A percentile compares a stretch with the other conserved stretches of the same genome.
phyloP scores from a whole-genome alignment of 1,140 invertebrate species.

The Chironomus striatipennis region DNA sequence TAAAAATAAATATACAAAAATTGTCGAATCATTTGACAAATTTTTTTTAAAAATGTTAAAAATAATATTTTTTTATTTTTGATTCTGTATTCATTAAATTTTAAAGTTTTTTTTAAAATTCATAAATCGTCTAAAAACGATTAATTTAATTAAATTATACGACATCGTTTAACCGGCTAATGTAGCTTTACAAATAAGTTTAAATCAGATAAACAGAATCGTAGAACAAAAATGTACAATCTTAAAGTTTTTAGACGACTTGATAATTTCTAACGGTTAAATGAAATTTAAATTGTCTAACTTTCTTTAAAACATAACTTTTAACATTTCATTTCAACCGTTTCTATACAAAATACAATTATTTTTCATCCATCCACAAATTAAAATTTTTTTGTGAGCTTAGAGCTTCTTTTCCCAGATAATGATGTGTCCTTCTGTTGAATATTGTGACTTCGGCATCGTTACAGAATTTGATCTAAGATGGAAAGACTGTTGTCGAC shows the following conservation, averaged over 20 bases:
- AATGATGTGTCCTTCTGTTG: conserved; percentile 74
- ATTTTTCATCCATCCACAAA: not conserved
- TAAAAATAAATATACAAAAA: too few species aligned
- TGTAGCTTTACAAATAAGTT: too few species aligned
- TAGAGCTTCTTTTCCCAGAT: conserved; percentile 87
- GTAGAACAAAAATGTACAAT: not conserved
- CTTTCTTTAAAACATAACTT: not conserved
- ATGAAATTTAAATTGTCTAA: not conserved
- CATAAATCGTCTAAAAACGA: too few species aligned
- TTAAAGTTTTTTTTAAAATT: too few species aligned
- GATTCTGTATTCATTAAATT: too few species aligned
- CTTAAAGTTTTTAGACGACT: not conserved
- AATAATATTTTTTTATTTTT: too few species aligned
- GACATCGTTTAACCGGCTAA: too few species aligned
- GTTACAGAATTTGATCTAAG: conserved; percentile 38
- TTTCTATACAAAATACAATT: not conserved
- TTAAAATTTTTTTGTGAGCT: conserved; percentile 28
- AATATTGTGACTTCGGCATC: conserved; percentile 49
- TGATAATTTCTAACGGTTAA: not conserved
- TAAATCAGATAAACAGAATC: not conserved
- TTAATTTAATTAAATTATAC: too few species aligned
- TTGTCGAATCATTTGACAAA: too few species aligned
- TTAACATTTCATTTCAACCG: not conserved
- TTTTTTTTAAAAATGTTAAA: too few species aligned
- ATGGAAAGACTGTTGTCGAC: conserved; percentile 35